These are phyloP conservation scores for Teleogryllus oceanicus DNA, from an alignment of 2,888 invertebrate species.

Conservation along the genomic window DNA sequence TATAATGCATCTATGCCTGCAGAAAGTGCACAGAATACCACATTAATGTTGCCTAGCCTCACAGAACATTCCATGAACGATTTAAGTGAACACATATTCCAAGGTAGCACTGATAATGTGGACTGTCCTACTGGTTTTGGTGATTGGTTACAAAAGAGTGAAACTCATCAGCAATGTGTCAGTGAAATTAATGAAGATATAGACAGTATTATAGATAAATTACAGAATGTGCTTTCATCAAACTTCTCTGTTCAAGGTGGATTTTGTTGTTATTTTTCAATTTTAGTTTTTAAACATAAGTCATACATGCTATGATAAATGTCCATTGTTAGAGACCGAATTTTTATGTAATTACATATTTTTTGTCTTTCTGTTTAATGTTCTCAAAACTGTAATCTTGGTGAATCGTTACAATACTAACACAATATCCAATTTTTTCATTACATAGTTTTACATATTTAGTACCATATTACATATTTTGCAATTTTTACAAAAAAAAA, in stretches of 20 bases:
- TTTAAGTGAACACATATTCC: constrained; percentile 28
- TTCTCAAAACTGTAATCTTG: no score
- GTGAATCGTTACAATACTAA: no score
- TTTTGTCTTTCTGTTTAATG: no score
- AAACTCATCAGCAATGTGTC: constrained; percentile 24
- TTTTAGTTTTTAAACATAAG: no score
- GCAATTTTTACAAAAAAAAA: no score
- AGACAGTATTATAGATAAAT: constrained; percentile 64
- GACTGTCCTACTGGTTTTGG: constrained; percentile 22
- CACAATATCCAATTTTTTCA: no score
- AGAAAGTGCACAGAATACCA: background rate
- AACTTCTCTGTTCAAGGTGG: constrained; percentile 64
- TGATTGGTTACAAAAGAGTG: constrained; percentile 30
- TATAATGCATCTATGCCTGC: background rate
- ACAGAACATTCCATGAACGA: constrained; percentile 27
- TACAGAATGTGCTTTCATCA: constrained; percentile 67
- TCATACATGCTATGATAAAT: no score
- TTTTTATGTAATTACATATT: no score
- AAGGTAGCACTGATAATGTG: background rate
- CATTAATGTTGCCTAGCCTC: constrained; percentile 24
- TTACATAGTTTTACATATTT: no score
- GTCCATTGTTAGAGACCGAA: no score
- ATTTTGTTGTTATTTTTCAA: no score
- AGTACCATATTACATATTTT: no score
- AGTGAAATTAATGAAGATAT: constrained; percentile 53